These are phyloP conservation scores for Anthonomus grandis DNA, from an alignment of 1,140 invertebrate species.

Conservation along the genomic window DNA sequence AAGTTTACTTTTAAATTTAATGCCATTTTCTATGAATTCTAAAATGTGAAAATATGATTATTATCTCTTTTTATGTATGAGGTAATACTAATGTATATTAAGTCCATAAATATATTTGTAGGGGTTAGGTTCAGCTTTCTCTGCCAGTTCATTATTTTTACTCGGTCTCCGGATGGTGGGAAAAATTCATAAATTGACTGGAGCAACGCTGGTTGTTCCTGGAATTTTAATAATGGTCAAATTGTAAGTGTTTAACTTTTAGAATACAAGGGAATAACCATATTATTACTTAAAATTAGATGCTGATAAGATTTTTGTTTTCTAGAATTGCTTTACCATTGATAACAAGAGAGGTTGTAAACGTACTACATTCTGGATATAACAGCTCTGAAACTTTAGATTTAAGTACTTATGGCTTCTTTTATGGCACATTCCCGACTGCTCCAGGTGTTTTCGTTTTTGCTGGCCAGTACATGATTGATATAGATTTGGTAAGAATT, in stretches of 20 bases:
- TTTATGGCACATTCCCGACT: conserved; percentile 94
- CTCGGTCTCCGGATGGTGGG: conserved; percentile 92
- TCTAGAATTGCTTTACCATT: conserved; percentile 79
- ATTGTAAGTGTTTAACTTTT: conserved; percentile 59
- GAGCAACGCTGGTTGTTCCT: conserved; percentile 74
- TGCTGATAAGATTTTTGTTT: conserved; percentile 6
- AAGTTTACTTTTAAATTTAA: not conserved
- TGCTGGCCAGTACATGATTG: conserved; percentile 81
- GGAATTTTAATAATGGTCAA: conserved; percentile 86
- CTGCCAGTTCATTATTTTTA: conserved; percentile 85
- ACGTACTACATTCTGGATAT: conserved; percentile 64
- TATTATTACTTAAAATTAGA: not conserved
- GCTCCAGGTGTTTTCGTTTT: conserved; percentile 94
- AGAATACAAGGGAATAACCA: not conserved
- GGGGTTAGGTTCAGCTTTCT: conserved; percentile 85
- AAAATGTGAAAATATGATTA: not conserved
- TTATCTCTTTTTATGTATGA: not conserved
- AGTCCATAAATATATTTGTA: conserved; percentile 50
- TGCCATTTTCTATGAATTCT: not conserved
- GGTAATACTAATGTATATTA: not conserved
- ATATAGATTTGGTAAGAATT: conserved; percentile 74
- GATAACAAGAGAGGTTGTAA: conserved; percentile 81
- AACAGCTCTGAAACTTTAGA: conserved; percentile 72
- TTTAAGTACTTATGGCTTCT: conserved; percentile 88
- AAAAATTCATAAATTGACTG: conserved; percentile 73